Conservation (phyloP, 2,113 vertebrate genomes). For the Acrocephalus kingi region DNA sequence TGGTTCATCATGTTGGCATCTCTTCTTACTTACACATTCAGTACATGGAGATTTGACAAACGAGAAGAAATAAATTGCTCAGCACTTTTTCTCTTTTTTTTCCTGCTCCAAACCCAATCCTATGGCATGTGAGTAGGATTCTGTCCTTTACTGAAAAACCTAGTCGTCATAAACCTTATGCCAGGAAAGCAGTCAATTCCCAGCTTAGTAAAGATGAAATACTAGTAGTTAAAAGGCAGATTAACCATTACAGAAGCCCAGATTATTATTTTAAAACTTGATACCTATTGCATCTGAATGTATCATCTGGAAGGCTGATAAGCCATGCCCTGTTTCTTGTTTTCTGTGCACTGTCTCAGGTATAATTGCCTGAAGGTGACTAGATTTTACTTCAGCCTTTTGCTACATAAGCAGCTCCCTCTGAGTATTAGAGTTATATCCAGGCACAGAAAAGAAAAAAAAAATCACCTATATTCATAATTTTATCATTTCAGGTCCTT, state of each 20-base stretch:
- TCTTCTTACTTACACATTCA: not conserved
- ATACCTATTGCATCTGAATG: not conserved
- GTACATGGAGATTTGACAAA: not conserved
- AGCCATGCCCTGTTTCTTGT: not conserved
- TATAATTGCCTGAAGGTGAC: constrained; percentile 50
- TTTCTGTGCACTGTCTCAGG: constrained; percentile 9
- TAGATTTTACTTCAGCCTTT: constrained; percentile 9
- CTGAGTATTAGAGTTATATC: not conserved
- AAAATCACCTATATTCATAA: constrained; percentile 51
- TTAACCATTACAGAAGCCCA: not conserved
- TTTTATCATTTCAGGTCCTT: constrained; percentile 39
- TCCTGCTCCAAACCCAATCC: not conserved
- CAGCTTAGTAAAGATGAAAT: not conserved
- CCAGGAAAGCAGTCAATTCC: not conserved
- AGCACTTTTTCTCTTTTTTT: not conserved
- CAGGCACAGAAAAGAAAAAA: not conserved
- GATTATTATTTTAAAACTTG: not conserved
- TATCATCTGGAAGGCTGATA: not conserved
- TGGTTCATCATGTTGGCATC: not conserved
- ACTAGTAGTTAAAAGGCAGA: not conserved
- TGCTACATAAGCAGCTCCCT: constrained; percentile 26
- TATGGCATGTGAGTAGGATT: not conserved
- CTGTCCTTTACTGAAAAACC: not conserved
- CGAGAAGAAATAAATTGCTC: not conserved
- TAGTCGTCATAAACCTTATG: not conserved